Evolutionary conservation across 2,797 vertebrate genomes (phyloP).

Genomic region (Enteromius treurensis): DNA sequence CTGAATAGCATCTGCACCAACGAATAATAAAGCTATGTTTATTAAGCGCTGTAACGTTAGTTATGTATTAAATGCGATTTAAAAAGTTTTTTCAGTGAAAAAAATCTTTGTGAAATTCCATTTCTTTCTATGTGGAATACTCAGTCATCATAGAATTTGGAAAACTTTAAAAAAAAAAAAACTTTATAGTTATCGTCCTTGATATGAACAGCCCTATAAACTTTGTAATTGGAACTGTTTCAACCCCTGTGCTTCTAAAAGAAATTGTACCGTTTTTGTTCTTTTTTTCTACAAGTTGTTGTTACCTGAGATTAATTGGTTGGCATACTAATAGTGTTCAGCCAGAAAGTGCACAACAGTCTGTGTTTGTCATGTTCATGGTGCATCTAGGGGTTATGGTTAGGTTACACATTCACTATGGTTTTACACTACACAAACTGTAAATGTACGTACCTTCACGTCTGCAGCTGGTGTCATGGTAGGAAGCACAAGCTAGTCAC

Average conservation of each 20-base stretch:
- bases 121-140: background rate
- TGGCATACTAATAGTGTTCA: conserved; percentile 12
- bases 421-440: conserved; percentile 14
- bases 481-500: conserved; percentile 25
- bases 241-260: background rate
- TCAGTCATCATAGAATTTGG: background rate
- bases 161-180: background rate
- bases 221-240: background rate
- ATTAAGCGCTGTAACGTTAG: background rate
- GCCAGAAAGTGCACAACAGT: conserved; percentile 1
- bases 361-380: background rate
- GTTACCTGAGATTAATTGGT: conserved; percentile 6
- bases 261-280: background rate
- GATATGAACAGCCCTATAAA: background rate
- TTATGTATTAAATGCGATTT: background rate
- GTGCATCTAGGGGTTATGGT: background rate
- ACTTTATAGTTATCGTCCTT: background rate
- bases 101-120: background rate
- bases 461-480: background rate
- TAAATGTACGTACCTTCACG: background rate
- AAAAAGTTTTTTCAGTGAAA: background rate
- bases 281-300: background rate
- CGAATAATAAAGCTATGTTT: background rate
- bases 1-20: background rate
- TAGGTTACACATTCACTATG: background rate